phyloP scores from a whole-genome alignment of 1,140 invertebrate genomes.

The Zaprionus lachaisei region DNA sequence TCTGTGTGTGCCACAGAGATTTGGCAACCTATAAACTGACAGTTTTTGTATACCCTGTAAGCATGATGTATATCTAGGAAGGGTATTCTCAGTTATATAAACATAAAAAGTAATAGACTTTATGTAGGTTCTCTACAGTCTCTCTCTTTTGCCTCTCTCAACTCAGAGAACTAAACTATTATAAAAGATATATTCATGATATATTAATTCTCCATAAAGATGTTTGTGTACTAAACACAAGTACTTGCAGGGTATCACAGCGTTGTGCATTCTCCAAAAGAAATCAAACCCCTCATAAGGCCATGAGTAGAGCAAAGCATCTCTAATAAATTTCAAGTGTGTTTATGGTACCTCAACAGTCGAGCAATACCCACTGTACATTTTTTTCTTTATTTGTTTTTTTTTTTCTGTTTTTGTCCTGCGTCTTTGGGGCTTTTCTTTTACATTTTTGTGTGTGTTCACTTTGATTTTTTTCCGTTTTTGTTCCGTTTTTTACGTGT shows the following conservation, averaged over 20 bases:
- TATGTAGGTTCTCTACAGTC: neutral
- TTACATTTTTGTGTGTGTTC: conserved; percentile 6
- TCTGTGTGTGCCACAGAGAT: neutral
- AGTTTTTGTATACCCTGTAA: neutral
- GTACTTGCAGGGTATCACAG: neutral
- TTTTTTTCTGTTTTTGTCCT: conserved; percentile 6
- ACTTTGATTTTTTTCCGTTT: conserved; percentile 37
- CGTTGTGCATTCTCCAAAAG: too few relatives aligned
- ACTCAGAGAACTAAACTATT: neutral
- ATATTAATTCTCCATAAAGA: neutral
- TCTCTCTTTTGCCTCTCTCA: neutral
- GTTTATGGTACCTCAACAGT: neutral
- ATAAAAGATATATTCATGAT: neutral
- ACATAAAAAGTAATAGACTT: neutral
- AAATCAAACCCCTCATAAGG: too few relatives aligned
- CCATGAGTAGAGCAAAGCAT: too few relatives aligned
- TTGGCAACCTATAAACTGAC: neutral
- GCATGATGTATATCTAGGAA: neutral
- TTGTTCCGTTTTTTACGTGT: conserved; percentile 20
- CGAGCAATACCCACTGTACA: neutral
- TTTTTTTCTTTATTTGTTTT: conserved; percentile 5
- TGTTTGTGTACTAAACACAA: neutral
- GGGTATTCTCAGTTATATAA: neutral
- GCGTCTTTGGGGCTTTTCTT: neutral
- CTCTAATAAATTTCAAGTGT: neutral